Base-by-base conservation (phyloP, 2,797 vertebrate genomes). In the Acanthurus leucopareius region DNA sequence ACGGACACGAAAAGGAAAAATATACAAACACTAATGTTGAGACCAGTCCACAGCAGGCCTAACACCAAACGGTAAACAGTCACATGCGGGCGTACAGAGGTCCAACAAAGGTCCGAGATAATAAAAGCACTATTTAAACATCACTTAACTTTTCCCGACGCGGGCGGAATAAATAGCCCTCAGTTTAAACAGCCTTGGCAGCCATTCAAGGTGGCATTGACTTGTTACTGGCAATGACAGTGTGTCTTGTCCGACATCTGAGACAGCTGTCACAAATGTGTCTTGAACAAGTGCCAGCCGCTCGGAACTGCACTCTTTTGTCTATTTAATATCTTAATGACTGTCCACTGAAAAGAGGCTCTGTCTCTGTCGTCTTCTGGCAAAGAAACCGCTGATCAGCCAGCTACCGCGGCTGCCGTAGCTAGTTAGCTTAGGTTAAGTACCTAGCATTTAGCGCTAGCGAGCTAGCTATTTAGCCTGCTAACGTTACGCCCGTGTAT, bases 381-480 rank as follows among this genome's bases (percentile, higher is more conserved):
- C 15, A 16, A 9, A 69, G 25, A 65, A 42, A 61, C 56, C 53
- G 44, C 61, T 25, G 86, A 19, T n/a, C 69, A 49, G 78, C 47
- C 67, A 67, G 69, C 77, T 77, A 72, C 73, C 72, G 38, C 53
- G 47, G 82, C 80, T 61, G 63, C 49, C 35, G n/a, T 3, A 54
- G 86, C 88, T 91, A 84, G 89, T 84, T 90, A 92, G 92, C 91
- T 79, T 68, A 11, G 22, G 64, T 85, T 61, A 56, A 74, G 45
- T 56, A 42, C 61, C 38, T 89, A 89, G 85, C 92, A 60, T 66
- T 42, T 68, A 81, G 85, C 68, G 51, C 69, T 87, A 91, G 87
- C 85, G 9, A 79, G 83, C 90, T 91, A 94, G 87, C 91, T 80
- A 68, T 19, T 68, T 88, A 90, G 90, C 91, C 54, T 14, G 87